phyloP scores from a whole-genome alignment of 2,113 vertebrate genomes.

The Silurus asotus region DNA sequence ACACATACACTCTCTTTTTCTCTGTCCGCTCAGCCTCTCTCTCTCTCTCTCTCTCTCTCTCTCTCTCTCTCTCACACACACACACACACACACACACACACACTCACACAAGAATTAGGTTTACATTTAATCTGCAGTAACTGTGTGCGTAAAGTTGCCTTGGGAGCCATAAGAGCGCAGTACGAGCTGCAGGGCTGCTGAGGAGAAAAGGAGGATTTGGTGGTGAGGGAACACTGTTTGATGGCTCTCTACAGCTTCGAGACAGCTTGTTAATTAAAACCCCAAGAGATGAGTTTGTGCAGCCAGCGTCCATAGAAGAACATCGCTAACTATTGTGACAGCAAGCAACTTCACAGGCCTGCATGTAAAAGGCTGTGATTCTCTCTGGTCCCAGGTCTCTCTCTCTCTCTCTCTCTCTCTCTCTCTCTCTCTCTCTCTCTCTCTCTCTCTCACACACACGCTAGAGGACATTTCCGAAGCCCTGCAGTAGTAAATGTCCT shows the following conservation, averaged over 20 bases:
- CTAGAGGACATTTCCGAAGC: conserved; percentile 28
- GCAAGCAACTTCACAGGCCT: conserved; percentile 75
- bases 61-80: background rate
- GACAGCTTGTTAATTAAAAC: conserved; percentile 81
- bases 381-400: conserved; percentile 60
- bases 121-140: conserved; percentile 38
- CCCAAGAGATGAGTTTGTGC: conserved; percentile 75
- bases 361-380: conserved; percentile 48
- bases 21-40: background rate
- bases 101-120: conserved; percentile 19
- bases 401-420: conserved; percentile 56
- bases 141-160: conserved; percentile 43
- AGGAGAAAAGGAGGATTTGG: conserved; percentile 61
- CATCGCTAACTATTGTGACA: conserved; percentile 78
- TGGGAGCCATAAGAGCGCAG: conserved; percentile 62
- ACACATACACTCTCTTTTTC: background rate
- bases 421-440: too few species aligned
- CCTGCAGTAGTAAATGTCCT: conserved; percentile 17
- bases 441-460: conserved; percentile 7
- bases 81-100: conserved; percentile 28
- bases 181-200: conserved; percentile 60
- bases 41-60: conserved; percentile 5
- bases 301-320: conserved; percentile 77
- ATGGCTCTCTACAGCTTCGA: conserved; percentile 73
- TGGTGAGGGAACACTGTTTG: conserved; percentile 64